Evolutionary conservation across 2,113 vertebrate species (phyloP).

Genomic region (Lagopus muta): DNA sequence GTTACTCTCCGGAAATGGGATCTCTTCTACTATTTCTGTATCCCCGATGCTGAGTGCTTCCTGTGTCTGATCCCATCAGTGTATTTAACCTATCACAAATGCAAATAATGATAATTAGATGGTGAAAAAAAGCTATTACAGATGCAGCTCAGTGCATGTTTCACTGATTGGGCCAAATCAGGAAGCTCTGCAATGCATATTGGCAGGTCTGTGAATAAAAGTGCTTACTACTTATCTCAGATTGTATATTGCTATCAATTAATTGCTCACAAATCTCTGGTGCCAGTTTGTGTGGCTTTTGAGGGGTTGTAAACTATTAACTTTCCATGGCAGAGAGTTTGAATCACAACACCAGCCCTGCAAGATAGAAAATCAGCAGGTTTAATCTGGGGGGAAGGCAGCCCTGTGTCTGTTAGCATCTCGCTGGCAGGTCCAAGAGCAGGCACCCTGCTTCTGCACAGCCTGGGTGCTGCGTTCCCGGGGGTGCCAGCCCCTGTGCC

Average conservation of each 20-base stretch:
- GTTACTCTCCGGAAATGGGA: background rate
- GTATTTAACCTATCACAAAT: conserved; percentile 59
- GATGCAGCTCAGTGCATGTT: conserved; percentile 47
- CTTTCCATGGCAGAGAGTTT: conserved; percentile 57
- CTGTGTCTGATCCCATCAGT: conserved; percentile 27
- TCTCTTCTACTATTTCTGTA: background rate
- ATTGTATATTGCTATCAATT: conserved; percentile 75
- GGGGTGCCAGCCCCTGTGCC: background rate
- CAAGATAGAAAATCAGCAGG: conserved; percentile 57
- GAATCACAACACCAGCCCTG: conserved; percentile 52
- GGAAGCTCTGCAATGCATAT: conserved; percentile 22
- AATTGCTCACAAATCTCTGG: conserved; percentile 62
- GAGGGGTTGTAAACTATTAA: conserved; percentile 69
- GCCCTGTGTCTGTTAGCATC: conserved; percentile 34
- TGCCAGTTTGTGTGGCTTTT: conserved; percentile 44
- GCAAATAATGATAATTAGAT: conserved; percentile 73
- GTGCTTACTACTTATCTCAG: conserved; percentile 49
- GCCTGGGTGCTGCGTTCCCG: background rate
- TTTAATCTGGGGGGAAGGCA: conserved; percentile 51
- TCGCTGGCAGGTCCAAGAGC: background rate
- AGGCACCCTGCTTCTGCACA: background rate
- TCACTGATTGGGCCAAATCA: conserved; percentile 72
- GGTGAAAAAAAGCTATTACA: conserved; percentile 58
- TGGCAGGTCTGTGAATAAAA: conserved; percentile 28
- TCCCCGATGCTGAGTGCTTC: conserved; percentile 14